These are phyloP conservation scores for Meteorus cinctellus DNA, from an alignment of 2,888 invertebrate species.

Conservation along the genomic window DNA sequence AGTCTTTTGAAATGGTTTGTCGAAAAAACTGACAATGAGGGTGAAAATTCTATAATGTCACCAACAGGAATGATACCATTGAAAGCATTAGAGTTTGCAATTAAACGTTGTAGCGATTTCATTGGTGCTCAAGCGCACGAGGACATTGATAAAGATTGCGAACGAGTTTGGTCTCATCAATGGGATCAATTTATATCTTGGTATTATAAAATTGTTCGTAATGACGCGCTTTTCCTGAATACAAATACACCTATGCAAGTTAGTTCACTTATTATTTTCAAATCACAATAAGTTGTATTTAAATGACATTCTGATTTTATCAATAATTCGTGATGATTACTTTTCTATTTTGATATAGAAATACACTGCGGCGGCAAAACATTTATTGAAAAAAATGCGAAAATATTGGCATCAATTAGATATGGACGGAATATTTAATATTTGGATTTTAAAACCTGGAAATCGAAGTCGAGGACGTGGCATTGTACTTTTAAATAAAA, in stretches of 20 bases:
- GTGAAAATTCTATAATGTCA: conserved; percentile 76
- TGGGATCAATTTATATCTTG: conserved; percentile 89
- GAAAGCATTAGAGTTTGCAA: conserved; percentile 86
- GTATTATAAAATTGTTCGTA: conserved; percentile 78
- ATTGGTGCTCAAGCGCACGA: conserved; percentile 83
- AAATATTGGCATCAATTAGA: conserved; percentile 88
- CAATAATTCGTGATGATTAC: background rate
- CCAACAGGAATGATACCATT: conserved; percentile 82
- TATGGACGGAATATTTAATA: conserved; percentile 89
- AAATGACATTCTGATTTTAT: background rate
- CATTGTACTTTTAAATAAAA: conserved; percentile 88
- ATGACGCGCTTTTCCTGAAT: conserved; percentile 62
- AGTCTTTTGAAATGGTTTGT: conserved; percentile 87
- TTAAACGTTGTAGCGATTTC: conserved; percentile 85
- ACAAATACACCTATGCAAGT: conserved; percentile 66
- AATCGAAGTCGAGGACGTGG: conserved; percentile 94
- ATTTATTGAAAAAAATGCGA: conserved; percentile 80
- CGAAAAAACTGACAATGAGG: conserved; percentile 76
- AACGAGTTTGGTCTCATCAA: conserved; percentile 86
- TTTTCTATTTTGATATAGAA: conserved; percentile 57
- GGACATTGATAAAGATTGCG: conserved; percentile 85
- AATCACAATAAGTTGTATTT: background rate
- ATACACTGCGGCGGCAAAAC: conserved; percentile 65
- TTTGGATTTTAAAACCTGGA: conserved; percentile 97
- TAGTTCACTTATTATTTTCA: conserved; percentile 48